phyloP scores from a whole-genome alignment of 2,113 vertebrate genomes.

The Cyprinodon tularosa region DNA sequence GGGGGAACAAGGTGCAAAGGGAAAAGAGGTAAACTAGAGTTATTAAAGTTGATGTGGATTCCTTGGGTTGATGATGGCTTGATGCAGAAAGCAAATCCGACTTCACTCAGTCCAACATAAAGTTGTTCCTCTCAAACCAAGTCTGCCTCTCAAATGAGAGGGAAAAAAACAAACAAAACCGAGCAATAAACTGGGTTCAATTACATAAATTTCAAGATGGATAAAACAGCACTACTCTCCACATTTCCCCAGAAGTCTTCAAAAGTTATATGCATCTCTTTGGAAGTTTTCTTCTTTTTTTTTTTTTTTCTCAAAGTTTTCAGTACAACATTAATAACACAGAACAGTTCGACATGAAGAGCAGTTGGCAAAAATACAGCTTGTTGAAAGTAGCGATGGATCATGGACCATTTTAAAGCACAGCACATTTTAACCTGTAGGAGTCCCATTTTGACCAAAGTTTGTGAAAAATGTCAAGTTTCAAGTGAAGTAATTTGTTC shows the following conservation, averaged over 20 bases:
- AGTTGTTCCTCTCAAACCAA: background rate
- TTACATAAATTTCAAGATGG: background rate
- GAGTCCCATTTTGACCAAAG: too few relatives aligned
- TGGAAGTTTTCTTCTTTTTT: background rate
- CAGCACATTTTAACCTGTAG: too few relatives aligned
- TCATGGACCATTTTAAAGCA: too few relatives aligned
- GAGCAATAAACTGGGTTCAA: background rate
- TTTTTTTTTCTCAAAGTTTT: too few relatives aligned
- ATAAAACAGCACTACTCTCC: background rate
- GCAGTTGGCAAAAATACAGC: too few relatives aligned
- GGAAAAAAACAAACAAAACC: background rate
- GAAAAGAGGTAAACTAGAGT: constrained; percentile 76
- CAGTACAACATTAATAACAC: too few relatives aligned
- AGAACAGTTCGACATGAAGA: too few relatives aligned
- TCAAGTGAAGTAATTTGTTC: too few relatives aligned
- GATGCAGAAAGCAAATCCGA: background rate
- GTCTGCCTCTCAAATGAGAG: too few relatives aligned
- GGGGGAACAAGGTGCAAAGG: constrained; percentile 80
- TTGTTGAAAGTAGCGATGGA: too few relatives aligned
- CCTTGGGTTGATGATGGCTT: too few relatives aligned
- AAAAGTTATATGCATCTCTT: background rate
- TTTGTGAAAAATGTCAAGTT: too few relatives aligned
- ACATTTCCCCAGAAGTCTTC: background rate
- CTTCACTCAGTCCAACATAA: background rate
- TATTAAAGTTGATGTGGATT: background rate